phyloP scores from a whole-genome alignment of 2,888 invertebrate species.

The Odontocerum albicorne region DNA sequence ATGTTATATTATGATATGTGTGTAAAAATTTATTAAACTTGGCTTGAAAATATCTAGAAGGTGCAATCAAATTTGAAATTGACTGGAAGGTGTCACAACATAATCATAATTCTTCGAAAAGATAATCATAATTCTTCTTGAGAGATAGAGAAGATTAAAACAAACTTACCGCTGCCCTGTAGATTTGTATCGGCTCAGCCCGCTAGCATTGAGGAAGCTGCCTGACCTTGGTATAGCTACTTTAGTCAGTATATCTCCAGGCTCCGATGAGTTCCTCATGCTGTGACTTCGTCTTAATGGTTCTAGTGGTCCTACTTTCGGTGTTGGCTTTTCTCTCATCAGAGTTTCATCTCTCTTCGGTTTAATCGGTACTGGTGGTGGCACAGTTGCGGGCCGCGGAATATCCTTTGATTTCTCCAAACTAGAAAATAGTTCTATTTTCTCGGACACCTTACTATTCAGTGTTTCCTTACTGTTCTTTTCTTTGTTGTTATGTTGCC shows the following conservation, averaged over 20 bases:
- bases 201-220: conserved; percentile 82
- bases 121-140: no score
- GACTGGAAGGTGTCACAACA: no score
- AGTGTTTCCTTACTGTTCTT: conserved; percentile 50
- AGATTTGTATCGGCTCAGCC: conserved; percentile 74
- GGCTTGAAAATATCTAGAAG: no score
- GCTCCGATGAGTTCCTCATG: conserved; percentile 57
- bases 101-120: no score
- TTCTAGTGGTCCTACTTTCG: conserved; percentile 18
- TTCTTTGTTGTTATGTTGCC: conserved; percentile 40
- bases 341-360: conserved; percentile 42
- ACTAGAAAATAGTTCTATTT: conserved; percentile 54
- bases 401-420: conserved; percentile 53
- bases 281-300: conserved; percentile 54
- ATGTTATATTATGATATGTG: no score
- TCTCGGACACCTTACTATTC: conserved; percentile 56
- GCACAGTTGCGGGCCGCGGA: conserved; percentile 53
- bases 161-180: conserved; percentile 66
- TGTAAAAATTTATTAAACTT: no score
- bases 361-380: conserved; percentile 54
- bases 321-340: conserved; percentile 44
- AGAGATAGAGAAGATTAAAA: no score
- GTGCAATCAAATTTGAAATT: no score
- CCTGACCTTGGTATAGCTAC: conserved; percentile 85
- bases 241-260: conserved; percentile 81